phyloP scores from a whole-genome alignment of 2,888 invertebrate species.

The Epiblema foenella region DNA sequence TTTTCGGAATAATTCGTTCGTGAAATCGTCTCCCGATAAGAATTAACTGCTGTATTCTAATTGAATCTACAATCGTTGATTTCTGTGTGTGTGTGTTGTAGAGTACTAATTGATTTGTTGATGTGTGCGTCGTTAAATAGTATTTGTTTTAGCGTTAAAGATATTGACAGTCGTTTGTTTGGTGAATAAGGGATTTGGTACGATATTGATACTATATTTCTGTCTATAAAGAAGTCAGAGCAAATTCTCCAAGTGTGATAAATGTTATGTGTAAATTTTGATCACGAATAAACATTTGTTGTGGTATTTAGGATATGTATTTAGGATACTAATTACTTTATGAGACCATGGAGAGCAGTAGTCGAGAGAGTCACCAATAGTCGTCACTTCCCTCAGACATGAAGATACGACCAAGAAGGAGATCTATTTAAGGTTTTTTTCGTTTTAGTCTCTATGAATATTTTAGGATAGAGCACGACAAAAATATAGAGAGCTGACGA shows the following conservation, averaged over 20 bases:
- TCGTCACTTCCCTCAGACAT: no score
- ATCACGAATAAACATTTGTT: neutral
- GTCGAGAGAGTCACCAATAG: no score
- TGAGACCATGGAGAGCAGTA: no score
- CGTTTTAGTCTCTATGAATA: no score
- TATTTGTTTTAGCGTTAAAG: constrained; percentile 34
- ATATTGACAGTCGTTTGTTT: constrained; percentile 14
- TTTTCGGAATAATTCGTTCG: constrained; percentile 85
- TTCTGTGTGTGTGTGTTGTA: constrained; percentile 62
- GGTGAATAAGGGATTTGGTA: neutral
- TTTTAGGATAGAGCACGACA: no score
- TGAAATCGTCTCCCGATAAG: constrained; percentile 85
- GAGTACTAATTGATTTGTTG: constrained; percentile 42
- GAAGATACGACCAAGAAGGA: neutral
- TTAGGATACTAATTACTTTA: no score
- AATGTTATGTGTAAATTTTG: neutral
- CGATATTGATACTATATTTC: neutral
- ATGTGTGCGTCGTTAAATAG: constrained; percentile 32
- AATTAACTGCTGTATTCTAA: constrained; percentile 83
- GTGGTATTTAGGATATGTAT: neutral
- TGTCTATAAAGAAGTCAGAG: neutral
- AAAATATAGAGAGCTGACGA: no score
- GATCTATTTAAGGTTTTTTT: no score
- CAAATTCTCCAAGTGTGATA: neutral
- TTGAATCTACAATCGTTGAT: constrained; percentile 82